phyloP scores from a whole-genome alignment of 1,140 invertebrate genomes.

The Pseudomyrmex flavicornis region DNA sequence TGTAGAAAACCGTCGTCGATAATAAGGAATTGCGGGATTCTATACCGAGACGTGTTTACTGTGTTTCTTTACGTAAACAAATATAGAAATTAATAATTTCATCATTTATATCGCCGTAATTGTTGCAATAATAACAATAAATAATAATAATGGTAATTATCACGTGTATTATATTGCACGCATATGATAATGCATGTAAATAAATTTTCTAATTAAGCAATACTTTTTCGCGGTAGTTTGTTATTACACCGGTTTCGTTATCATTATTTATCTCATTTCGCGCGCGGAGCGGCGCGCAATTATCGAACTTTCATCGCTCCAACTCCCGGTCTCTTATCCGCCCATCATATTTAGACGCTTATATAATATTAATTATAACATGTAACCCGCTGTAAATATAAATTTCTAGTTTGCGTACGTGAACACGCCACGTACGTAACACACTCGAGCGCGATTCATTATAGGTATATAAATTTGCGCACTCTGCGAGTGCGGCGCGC shows the following conservation, averaged over 20 bases:
- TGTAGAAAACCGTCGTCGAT: not conserved
- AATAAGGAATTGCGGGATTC: not conserved
- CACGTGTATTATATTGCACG: no score
- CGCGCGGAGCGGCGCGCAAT: conserved; percentile 5
- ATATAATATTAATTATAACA: conserved; percentile 46
- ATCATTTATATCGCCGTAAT: no score
- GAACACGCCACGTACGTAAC: not conserved
- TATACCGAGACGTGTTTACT: not conserved
- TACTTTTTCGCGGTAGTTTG: not conserved
- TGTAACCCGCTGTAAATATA: conserved; percentile 7
- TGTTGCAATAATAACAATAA: no score
- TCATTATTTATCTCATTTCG: not conserved
- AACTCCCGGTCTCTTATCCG: not conserved
- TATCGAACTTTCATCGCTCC: conserved; percentile 34
- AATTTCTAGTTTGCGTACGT: conserved; percentile 25
- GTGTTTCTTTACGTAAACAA: not conserved
- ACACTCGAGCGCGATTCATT: conserved; percentile 24
- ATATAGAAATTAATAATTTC: no score
- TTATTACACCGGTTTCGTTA: not conserved
- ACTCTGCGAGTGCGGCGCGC: not conserved
- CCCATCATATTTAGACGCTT: conserved; percentile 25
- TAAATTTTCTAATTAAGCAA: not conserved
- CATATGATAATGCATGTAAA: no score
- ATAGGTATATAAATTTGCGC: conserved; percentile 27
- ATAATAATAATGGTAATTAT: no score